Evolutionary conservation across 2,888 invertebrate species (phyloP).

Genomic region (Eurois occulta): DNA sequence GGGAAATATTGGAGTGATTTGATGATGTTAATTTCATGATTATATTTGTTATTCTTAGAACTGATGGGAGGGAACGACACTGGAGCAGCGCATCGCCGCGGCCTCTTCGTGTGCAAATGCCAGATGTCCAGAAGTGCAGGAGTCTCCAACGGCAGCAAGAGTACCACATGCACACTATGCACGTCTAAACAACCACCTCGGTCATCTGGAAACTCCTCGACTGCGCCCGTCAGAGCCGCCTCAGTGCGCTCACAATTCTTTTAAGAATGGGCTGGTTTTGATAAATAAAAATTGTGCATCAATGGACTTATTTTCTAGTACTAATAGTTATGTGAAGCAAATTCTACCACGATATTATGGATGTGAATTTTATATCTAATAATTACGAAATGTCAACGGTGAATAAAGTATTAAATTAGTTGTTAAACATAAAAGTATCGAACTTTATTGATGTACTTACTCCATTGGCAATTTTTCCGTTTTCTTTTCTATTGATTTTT

Average conservation of each 20-base stretch:
- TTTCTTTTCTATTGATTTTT: background rate
- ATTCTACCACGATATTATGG: background rate
- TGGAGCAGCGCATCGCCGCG: conserved; percentile 20
- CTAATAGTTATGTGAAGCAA: background rate
- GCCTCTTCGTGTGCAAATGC: conserved; percentile 29
- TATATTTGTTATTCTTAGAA: conserved; percentile 30
- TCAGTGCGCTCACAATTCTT: conserved; percentile 52
- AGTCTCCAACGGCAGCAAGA: conserved; percentile 15
- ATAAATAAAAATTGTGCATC: background rate
- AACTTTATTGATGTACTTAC: background rate
- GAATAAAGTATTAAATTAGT: conserved; percentile 4
- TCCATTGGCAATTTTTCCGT: background rate
- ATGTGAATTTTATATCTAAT: background rate
- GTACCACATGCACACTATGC: conserved; percentile 26
- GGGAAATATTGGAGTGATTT: background rate
- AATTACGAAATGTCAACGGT: conserved; percentile 10
- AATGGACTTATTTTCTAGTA: background rate
- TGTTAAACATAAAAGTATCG: background rate
- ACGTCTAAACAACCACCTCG: conserved; percentile 5
- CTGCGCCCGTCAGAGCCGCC: conserved; percentile 32
- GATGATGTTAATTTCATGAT: background rate
- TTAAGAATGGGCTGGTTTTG: conserved; percentile 3
- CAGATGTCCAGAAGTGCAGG: conserved; percentile 15
- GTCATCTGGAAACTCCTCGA: conserved; percentile 6
- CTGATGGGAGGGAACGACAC: conserved; percentile 32